Evolutionary conservation across 2,888 invertebrate species (phyloP).

Genomic region (Ichneumoninae sp.): DNA sequence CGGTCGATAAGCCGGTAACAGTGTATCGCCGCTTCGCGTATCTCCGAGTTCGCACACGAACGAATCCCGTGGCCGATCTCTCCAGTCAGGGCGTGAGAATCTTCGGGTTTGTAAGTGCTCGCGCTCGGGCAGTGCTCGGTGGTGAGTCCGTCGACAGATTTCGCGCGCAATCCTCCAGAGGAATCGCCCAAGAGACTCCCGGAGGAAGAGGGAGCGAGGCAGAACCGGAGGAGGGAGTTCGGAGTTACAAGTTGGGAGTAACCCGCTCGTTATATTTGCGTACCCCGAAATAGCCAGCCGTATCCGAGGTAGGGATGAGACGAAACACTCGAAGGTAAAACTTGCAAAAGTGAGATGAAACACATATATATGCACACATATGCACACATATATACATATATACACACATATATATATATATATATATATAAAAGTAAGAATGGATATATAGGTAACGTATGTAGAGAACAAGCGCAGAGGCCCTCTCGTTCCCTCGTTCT

Average conservation of each 20-base stretch:
- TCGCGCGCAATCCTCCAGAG: constrained; percentile 12
- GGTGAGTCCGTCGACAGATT: constrained; percentile 31
- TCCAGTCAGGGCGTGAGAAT: constrained; percentile 49
- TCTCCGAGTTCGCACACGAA: constrained; percentile 12
- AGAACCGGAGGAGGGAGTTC: neutral
- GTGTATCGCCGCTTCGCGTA: neutral
- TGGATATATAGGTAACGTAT: constrained; percentile 48
- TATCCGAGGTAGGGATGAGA: constrained; percentile 44
- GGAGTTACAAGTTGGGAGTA: constrained; percentile 31
- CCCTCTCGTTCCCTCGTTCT: constrained; percentile 58
- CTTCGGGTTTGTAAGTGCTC: constrained; percentile 20
- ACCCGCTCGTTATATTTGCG: constrained; percentile 67
- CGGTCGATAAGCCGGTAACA: neutral
- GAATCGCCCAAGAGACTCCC: neutral
- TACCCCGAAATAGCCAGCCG: constrained; percentile 74
- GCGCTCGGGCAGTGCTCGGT: neutral
- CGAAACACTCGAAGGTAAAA: constrained; percentile 47
- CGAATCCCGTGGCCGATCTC: constrained; percentile 16
- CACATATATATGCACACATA: neutral
- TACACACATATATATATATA: neutral
- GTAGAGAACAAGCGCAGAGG: constrained; percentile 63
- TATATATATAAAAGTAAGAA: constrained; percentile 37
- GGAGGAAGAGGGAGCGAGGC: neutral
- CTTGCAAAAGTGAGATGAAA: constrained; percentile 42
- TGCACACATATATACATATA: neutral